Evolutionary conservation across 1,140 invertebrate genomes (phyloP).

Genomic region (Halesus radiatus): DNA sequence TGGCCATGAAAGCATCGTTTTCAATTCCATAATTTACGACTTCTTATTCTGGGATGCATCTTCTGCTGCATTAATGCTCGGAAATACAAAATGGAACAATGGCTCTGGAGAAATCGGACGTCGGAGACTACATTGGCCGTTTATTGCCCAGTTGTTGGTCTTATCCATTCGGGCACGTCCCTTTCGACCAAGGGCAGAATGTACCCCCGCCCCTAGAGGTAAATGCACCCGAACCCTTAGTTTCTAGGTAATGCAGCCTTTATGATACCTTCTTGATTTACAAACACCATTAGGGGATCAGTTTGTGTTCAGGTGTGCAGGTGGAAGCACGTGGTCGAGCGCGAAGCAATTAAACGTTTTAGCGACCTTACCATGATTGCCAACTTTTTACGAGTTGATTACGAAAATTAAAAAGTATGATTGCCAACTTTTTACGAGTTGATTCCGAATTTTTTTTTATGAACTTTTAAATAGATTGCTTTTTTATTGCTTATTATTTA

Average conservation of each 20-base stretch:
- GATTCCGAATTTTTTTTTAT: not conserved
- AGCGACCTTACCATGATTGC: not conserved
- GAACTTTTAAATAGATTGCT: no score
- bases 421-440: not conserved
- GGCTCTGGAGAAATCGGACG: conserved; percentile 24
- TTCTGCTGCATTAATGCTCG: conserved; percentile 20
- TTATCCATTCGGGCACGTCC: conserved; percentile 33
- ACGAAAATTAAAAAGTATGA: not conserved
- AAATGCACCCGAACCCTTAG: conserved; percentile 28
- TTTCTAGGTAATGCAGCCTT: conserved; percentile 38
- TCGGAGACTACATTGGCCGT: conserved; percentile 36
- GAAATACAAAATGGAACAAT: conserved; percentile 24
- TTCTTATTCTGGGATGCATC: conserved; percentile 29
- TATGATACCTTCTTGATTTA: conserved; percentile 38
- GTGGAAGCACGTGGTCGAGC: not conserved
- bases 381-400: conserved; percentile 6
- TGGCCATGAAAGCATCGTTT: conserved; percentile 8
- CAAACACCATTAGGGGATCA: conserved; percentile 35
- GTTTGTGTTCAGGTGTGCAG: conserved; percentile 16
- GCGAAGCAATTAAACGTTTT: not conserved
- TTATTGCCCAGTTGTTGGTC: conserved; percentile 35
- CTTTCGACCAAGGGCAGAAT: not conserved
- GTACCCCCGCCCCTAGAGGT: conserved; percentile 15
- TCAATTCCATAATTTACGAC: conserved; percentile 39
- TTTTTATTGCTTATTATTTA: not conserved